These are phyloP conservation scores for Gila orcuttii DNA, from an alignment of 2,113 vertebrate genomes.

Conservation along the genomic window DNA sequence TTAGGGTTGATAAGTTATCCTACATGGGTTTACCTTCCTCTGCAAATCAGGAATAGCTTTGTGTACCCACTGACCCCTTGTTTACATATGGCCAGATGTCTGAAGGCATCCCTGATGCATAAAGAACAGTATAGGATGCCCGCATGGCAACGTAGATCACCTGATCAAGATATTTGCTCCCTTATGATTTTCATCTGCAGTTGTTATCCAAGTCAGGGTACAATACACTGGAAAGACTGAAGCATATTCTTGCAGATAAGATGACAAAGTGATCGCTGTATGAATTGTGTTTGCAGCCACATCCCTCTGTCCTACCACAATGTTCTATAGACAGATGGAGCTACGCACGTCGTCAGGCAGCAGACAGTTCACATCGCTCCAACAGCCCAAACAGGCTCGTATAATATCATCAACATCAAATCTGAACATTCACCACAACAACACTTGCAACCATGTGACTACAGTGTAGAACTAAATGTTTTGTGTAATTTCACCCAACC, in stretches of 20 bases:
- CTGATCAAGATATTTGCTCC: constrained; percentile 29
- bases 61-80: not conserved
- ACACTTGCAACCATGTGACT: not conserved
- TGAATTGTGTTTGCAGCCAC: constrained; percentile 21
- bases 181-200: not conserved
- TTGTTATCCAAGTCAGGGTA: not conserved
- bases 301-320: constrained; percentile 27
- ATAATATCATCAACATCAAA: not conserved
- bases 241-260: constrained; percentile 8
- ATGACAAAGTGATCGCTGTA: not conserved
- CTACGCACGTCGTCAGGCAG: constrained; percentile 1
- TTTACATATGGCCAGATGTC: constrained; percentile 27
- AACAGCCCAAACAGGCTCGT: constrained; percentile 30
- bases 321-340: constrained; percentile 15
- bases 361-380: constrained; percentile 7
- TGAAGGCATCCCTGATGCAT: constrained; percentile 11
- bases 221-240: not conserved
- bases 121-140: not conserved
- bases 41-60: not conserved
- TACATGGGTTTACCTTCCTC: not conserved
- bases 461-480: not conserved
- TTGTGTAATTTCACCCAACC: not conserved
- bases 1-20: constrained; percentile 7
- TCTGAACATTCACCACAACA: not conserved
- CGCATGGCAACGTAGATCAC: not conserved